Evolutionary conservation across 2,797 vertebrate species (phyloP).

Genomic region (Arctocebus calabarensis): DNA sequence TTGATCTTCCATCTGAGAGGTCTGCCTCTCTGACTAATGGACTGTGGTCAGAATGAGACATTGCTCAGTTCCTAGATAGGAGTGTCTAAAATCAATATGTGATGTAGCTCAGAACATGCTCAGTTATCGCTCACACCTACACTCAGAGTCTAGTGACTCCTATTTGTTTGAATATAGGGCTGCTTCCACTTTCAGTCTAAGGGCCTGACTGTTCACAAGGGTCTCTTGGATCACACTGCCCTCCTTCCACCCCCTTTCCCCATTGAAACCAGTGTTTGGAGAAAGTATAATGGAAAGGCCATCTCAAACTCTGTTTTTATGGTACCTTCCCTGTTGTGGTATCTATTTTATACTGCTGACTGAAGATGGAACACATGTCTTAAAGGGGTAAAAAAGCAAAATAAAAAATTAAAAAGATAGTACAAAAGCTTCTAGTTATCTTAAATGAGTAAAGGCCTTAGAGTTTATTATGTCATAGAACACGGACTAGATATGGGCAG

Average conservation of each 20-base stretch:
- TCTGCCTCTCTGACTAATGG: slow-evolving; percentile 21
- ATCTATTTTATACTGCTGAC: neutral
- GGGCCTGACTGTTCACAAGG: neutral
- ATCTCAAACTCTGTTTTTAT: slow-evolving; percentile 2
- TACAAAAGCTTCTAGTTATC: neutral
- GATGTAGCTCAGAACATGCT: neutral
- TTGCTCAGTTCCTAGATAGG: slow-evolving; percentile 45
- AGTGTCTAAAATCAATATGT: slow-evolving; percentile 60
- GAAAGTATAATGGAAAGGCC: neutral
- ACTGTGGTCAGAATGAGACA: neutral
- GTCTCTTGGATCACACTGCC: neutral
- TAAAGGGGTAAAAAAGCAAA: neutral
- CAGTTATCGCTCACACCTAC: neutral
- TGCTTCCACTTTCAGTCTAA: slow-evolving; percentile 30
- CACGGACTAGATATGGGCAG: neutral
- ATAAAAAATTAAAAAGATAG: neutral
- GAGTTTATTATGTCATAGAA: neutral
- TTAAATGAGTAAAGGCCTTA: slow-evolving; percentile 16
- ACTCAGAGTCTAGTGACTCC: neutral
- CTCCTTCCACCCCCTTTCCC: neutral
- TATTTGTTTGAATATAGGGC: slow-evolving; percentile 27
- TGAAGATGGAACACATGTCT: neutral
- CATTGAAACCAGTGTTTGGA: neutral
- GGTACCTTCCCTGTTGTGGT: neutral
- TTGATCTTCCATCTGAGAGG: slow-evolving; percentile 16